A percentile compares a stretch with the other conserved stretches of the same genome.
phyloP scores from a whole-genome alignment of 2,888 invertebrate species.

The Acleris laterana region DNA sequence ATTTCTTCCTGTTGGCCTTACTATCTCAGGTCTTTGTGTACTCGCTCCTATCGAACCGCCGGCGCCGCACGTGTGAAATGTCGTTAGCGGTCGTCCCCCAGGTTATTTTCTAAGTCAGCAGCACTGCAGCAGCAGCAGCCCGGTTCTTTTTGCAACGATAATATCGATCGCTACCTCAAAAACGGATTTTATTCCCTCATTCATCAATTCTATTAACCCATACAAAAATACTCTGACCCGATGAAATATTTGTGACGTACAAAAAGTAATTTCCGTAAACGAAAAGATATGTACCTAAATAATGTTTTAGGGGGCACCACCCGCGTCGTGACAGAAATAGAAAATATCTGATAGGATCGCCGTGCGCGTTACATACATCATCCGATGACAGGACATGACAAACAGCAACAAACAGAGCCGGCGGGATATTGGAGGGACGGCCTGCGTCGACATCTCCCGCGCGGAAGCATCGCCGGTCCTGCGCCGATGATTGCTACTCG shows the following conservation, averaged over 20 bases:
- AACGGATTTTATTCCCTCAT: conserved; percentile 6
- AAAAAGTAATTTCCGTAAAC: conserved; percentile 51
- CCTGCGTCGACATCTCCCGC: conserved; percentile 43
- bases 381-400: conserved; percentile 63
- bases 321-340: conserved; percentile 74
- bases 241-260: conserved; percentile 28
- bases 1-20: too few species aligned
- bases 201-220: conserved; percentile 8
- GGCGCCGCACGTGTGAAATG: too few species aligned
- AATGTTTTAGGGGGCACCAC: conserved; percentile 63
- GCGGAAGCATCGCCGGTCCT: conserved; percentile 12
- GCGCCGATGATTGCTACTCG: conserved; percentile 14
- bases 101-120: too few species aligned
- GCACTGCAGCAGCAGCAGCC: too few species aligned
- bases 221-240: conserved; percentile 5
- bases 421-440: conserved; percentile 45
- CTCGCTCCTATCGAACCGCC: too few species aligned
- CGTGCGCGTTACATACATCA: conserved; percentile 66
- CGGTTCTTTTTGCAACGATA: too few species aligned
- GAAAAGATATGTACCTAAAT: conserved; percentile 67
- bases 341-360: conserved; percentile 65
- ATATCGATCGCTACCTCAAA: background rate
- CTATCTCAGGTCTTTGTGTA: too few species aligned
- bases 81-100: too few species aligned
- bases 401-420: conserved; percentile 55